Base-by-base conservation (phyloP, 2,888 invertebrate species). In the Sarcophaga subvicina region DNA sequence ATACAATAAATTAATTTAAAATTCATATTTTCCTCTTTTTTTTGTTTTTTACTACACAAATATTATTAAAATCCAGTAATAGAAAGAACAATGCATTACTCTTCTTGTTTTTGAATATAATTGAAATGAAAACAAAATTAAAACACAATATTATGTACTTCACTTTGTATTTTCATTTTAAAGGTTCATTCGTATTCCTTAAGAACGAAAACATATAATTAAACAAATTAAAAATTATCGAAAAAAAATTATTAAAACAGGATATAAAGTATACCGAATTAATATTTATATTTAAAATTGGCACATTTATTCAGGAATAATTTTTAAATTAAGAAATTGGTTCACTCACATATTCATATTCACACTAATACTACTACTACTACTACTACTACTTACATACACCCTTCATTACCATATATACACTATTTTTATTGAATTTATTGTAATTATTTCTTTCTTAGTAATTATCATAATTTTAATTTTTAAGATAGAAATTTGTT, bases 211-310 rank as follows among this genome's bases (percentile, higher is more conserved):
- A 22, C 37, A 22, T n/a, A 11, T 54, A 67, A 66, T 67, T 88
- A 88, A 88, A 87, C 80, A 89, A 88, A 84, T 76, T 64, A 71
- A 78, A 71, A 81, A 69, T 27, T 80, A 25, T 17, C 54, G 25
- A 22, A 6, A 80, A 63, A 64, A 73, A 78, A 72, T 54, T 72
- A 71, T 54, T 64, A 8, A 66, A 82, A 75, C 85, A 85, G 92
- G 92, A 92, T 92, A 92, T 91, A 89, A 92, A 90, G 92, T 92
- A 92, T 92, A 92, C 91, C 91, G 91, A 91, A 88, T 14, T 54
- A 54, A 54, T 14, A 86, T 80, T 83, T 64, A 86, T 81, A 83
- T 64, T 82, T 85, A 86, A 86, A 70, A 82, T 84, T 80, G 80
- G 73, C 85, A 83, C 60, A 76, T 67, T 76, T 72, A 54, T 60